Conservation (phyloP, 1,140 invertebrate species). For the Drosophila setifemur region DNA sequence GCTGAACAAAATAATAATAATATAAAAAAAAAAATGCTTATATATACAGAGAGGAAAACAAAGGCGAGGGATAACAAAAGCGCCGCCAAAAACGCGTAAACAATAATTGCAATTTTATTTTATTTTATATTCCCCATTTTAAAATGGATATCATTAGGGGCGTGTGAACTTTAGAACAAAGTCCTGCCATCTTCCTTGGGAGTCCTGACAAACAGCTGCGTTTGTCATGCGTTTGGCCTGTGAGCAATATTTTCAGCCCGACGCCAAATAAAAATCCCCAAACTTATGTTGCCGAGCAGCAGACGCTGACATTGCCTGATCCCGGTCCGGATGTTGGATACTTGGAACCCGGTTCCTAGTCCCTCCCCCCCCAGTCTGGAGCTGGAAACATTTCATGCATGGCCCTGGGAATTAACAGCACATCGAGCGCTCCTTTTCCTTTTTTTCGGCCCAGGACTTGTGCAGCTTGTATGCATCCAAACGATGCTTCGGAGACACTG, state of each 20-base stretch:
- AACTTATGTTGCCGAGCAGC: slow-evolving; percentile 68
- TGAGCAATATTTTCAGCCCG: slow-evolving; percentile 71
- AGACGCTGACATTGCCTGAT: slow-evolving; percentile 42
- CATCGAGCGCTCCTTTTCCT: slow-evolving; percentile 41
- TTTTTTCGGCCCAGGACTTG: slow-evolving; percentile 25
- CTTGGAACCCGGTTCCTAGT: not conserved
- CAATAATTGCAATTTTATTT: slow-evolving; percentile 67
- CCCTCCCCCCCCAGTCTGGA: not conserved
- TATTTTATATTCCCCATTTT: slow-evolving; percentile 16
- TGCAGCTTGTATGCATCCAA: slow-evolving; percentile 56
- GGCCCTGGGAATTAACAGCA: slow-evolving; percentile 71
- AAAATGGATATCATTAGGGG: slow-evolving; percentile 22
- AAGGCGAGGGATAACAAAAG: slow-evolving; percentile 5
- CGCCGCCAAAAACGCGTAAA: slow-evolving; percentile 37
- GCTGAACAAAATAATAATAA: not conserved
- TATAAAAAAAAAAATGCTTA: slow-evolving; percentile 3
- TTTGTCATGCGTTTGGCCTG: slow-evolving; percentile 76
- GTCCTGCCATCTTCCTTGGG: not conserved
- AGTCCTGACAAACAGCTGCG: slow-evolving; percentile 71
- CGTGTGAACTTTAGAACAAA: slow-evolving; percentile 51
- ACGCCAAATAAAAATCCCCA: slow-evolving; percentile 77
- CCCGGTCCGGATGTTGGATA: not conserved
- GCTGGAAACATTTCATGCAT: slow-evolving; percentile 34
- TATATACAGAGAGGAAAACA: too few species aligned
- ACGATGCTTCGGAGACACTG: slow-evolving; percentile 69